These are phyloP conservation scores for Ifrita kowaldi DNA, from an alignment of 2,113 vertebrate species.

Conservation along the genomic window DNA sequence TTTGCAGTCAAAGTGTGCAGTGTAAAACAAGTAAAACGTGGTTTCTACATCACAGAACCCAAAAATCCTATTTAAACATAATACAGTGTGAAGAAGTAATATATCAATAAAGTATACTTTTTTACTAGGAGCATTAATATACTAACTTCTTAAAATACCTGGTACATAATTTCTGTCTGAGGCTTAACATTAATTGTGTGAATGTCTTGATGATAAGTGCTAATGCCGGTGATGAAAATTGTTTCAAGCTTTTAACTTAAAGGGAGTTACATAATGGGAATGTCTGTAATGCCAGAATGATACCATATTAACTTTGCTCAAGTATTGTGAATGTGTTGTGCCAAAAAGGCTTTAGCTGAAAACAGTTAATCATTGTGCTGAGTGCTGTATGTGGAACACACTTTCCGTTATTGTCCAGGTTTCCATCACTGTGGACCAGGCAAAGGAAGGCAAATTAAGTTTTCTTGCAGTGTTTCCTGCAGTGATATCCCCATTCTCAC, in stretches of 20 bases:
- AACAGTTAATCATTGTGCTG: background rate
- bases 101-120: background rate
- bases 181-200: background rate
- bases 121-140: background rate
- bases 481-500: background rate
- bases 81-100: background rate
- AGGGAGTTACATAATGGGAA: background rate
- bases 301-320: background rate
- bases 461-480: background rate
- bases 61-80: background rate
- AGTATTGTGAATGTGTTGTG: background rate
- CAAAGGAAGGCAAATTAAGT: background rate
- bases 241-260: background rate
- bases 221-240: background rate
- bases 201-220: background rate
- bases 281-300: background rate
- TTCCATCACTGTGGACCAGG: background rate
- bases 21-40: background rate
- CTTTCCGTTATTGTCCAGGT: background rate
- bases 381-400: background rate
- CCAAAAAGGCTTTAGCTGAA: background rate
- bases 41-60: background rate
- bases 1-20: background rate
- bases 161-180: background rate
- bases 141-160: background rate